Evolutionary conservation across 1,140 invertebrate species (phyloP), one percentile per base, ranked within the genome.

Genomic region (Bathynomus jamesi): DNA sequence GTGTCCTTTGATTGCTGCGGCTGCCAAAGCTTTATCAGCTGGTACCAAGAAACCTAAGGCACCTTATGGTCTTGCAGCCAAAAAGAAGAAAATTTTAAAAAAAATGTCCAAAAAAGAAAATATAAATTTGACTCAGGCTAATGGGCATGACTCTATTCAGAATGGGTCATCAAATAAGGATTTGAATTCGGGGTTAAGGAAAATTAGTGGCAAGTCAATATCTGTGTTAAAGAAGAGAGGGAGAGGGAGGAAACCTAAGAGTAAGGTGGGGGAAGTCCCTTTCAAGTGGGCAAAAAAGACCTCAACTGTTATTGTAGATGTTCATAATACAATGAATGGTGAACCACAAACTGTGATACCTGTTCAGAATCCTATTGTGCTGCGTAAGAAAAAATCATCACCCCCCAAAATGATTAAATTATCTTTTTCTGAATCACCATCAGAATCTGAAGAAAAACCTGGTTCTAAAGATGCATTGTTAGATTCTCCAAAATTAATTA

Each of bases 271-370:
- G 8, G 25, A 29, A 17, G 46, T 61, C 60, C 13, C 69, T 69
- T 67, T 62, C 4, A 76, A 76, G 53, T 76, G 69, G 17, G 69
- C 65, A 30, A 73, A 69, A 29, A 76, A 76, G 62, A 21, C 70
- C n/a, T 62, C 69, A 21, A 76, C 75, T 61, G 75, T 76, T 21
- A 67, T 76, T 27, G 75, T 69, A 28, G 75, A 76, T 68, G 75
- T 76, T 64, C 75, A 76, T 66, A 76, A 76, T 40, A 73, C 69
- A 11, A 76, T 76, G 75, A 76, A 76, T 70, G 75, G 75, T 27
- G 75, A 76, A 63, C 75, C 75, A 17, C 75, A 76, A 66, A 69
- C 72, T 32, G 69, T 76, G 24, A 69, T 72, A 31, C 69, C 69
- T 32, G 65, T 68, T n/a, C 70, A 40, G 21, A 71, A 68, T 62